These are phyloP conservation scores for Salvelinus namaycush DNA, from an alignment of 2,113 vertebrate genomes.

Conservation along the genomic window DNA sequence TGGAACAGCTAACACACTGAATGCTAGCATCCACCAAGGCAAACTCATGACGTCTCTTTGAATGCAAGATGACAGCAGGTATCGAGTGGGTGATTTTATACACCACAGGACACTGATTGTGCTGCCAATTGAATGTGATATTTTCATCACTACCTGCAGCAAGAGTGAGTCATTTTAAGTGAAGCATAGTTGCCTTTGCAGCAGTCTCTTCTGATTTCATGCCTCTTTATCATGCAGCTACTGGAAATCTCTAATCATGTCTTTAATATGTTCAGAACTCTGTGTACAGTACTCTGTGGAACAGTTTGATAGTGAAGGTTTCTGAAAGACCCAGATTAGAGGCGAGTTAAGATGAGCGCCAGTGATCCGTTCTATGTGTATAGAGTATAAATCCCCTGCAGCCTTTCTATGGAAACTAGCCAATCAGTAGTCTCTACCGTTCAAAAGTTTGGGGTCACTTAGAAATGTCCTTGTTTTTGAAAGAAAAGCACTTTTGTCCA, in stretches of 20 bases:
- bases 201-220: background rate
- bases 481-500: no score
- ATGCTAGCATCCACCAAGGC: background rate
- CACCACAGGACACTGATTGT: conserved; percentile 1
- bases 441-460: no score
- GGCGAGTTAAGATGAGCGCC: background rate
- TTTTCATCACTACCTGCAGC: conserved; percentile 1
- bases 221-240: background rate
- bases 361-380: background rate
- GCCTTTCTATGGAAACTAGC: no score
- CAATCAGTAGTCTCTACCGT: no score
- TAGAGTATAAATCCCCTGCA: background rate
- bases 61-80: background rate
- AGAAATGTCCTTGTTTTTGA: no score
- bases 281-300: background rate
- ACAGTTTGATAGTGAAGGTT: background rate
- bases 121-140: conserved; percentile 1
- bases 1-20: background rate
- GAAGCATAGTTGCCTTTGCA: background rate
- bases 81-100: background rate
- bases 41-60: background rate
- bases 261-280: conserved; percentile 6
- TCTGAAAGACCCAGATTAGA: background rate
- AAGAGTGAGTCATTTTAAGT: background rate
- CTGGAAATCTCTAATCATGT: background rate